Evolutionary conservation across 2,888 invertebrate species (phyloP).

Genomic region (Andrena marginata): DNA sequence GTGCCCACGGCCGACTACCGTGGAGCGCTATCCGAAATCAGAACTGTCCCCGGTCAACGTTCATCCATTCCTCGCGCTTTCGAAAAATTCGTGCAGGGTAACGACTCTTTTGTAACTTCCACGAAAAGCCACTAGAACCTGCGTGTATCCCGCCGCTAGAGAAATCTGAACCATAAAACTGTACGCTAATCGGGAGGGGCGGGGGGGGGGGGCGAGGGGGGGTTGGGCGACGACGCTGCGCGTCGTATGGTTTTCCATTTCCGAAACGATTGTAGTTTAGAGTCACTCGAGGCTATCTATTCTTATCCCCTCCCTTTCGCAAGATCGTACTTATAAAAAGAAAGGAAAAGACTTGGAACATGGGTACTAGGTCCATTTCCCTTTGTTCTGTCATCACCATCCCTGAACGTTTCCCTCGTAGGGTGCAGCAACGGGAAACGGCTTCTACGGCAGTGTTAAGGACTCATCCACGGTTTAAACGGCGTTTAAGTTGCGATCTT

Average conservation of each 20-base stretch:
- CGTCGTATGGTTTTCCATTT: not conserved
- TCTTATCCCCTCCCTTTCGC: not conserved
- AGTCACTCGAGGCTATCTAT: not conserved
- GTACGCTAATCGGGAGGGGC: not conserved
- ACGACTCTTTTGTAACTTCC: conserved; percentile 58
- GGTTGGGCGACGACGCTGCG: not conserved
- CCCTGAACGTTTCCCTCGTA: conserved; percentile 72
- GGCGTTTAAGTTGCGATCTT: conserved; percentile 60
- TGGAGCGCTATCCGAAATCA: not conserved
- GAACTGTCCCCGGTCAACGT: conserved; percentile 1
- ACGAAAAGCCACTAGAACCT: not conserved
- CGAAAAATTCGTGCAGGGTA: conserved; percentile 33
- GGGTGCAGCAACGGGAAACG: conserved; percentile 63
- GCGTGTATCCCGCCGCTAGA: not conserved
- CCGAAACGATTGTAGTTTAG: too few relatives aligned
- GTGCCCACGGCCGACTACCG: not conserved
- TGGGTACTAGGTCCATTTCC: conserved; percentile 66
- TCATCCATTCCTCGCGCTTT: not conserved
- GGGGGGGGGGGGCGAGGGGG: not conserved
- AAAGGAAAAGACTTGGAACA: conserved; percentile 51
- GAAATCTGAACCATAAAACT: not conserved
- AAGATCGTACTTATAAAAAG: conserved; percentile 18
- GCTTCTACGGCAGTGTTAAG: conserved; percentile 54
- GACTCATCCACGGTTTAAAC: conserved; percentile 62
- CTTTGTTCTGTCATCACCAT: conserved; percentile 70